These are phyloP conservation scores for Columba guinea DNA, from an alignment of 2,797 vertebrate genomes.

Conservation along the genomic window DNA sequence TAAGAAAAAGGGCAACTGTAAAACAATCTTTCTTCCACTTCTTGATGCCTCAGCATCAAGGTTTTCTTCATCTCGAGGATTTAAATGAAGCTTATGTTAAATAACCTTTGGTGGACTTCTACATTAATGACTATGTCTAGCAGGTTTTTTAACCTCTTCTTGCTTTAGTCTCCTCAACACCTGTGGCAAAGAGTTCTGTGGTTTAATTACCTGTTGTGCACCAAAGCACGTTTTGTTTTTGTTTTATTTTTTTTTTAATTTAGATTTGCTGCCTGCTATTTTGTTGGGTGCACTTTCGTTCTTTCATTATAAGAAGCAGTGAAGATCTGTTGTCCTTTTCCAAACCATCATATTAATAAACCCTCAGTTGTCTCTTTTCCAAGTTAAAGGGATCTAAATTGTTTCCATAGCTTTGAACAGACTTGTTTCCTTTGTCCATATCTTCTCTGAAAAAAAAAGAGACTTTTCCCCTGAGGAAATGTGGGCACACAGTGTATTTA, in stretches of 20 bases:
- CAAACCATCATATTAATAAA: neutral
- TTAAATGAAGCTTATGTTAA: neutral
- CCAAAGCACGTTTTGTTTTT: neutral
- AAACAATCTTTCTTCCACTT: neutral
- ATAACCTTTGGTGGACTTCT: neutral
- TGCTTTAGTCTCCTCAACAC: neutral
- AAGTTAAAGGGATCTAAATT: neutral
- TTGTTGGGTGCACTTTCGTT: neutral
- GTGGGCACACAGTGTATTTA: neutral
- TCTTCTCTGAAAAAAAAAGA: neutral
- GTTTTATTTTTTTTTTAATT: neutral
- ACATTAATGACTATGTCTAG: neutral
- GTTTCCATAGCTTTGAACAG: neutral
- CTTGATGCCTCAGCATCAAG: neutral
- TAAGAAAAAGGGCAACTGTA: neutral
- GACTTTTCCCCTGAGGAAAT: neutral
- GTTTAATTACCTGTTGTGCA: neutral
- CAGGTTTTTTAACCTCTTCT: neutral
- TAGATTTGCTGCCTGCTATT: neutral
- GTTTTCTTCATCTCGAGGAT: neutral
- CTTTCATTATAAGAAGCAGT: neutral
- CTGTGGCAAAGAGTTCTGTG: neutral
- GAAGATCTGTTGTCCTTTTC: neutral
- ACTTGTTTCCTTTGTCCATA: neutral
- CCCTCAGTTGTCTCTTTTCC: neutral